Percentiles rank a stretch among this genome's conserved stretches.
Conservation (phyloP, 2,113 vertebrate genomes). For the Channa argus region DNA sequence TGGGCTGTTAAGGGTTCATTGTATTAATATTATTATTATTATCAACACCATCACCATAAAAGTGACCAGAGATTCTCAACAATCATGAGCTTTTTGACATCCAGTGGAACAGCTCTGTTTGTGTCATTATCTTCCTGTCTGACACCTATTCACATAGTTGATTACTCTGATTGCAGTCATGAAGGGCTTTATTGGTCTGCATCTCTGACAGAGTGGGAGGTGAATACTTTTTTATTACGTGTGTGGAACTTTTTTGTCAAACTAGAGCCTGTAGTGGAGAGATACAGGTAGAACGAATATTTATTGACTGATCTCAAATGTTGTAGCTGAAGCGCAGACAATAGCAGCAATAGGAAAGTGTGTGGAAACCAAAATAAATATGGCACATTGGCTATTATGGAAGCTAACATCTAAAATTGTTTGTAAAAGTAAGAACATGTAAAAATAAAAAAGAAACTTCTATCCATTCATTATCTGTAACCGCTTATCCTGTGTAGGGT, state of each 20-base stretch:
- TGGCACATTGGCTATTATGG: not conserved
- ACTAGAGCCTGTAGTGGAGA: not conserved
- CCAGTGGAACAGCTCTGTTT: slow-evolving; percentile 53
- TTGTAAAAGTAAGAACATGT: not conserved
- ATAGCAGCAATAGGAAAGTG: no score
- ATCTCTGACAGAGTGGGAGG: slow-evolving; percentile 59
- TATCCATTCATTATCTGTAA: no score
- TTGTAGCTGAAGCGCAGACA: not conserved
- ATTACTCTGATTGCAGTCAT: slow-evolving; percentile 69
- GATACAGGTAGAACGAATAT: not conserved
- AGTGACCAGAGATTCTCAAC: slow-evolving; percentile 55
- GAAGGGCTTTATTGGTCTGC: slow-evolving; percentile 73
- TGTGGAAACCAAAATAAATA: not conserved
- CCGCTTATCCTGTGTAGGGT: no score
- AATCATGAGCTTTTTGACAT: slow-evolving; percentile 77
- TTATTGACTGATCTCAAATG: slow-evolving; percentile 7
- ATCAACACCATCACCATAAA: not conserved
- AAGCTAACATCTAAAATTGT: not conserved
- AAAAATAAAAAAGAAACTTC: not conserved
- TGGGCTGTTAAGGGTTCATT: no score
- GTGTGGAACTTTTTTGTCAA: slow-evolving; percentile 50
- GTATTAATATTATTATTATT: no score
- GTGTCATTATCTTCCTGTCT: slow-evolving; percentile 72
- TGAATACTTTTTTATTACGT: slow-evolving; percentile 61
- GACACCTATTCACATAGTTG: slow-evolving; percentile 72